Evolutionary conservation across 2,888 invertebrate species (phyloP), one percentile per base, ranked within the genome.

Genomic region (Drosophila mettleri): DNA sequence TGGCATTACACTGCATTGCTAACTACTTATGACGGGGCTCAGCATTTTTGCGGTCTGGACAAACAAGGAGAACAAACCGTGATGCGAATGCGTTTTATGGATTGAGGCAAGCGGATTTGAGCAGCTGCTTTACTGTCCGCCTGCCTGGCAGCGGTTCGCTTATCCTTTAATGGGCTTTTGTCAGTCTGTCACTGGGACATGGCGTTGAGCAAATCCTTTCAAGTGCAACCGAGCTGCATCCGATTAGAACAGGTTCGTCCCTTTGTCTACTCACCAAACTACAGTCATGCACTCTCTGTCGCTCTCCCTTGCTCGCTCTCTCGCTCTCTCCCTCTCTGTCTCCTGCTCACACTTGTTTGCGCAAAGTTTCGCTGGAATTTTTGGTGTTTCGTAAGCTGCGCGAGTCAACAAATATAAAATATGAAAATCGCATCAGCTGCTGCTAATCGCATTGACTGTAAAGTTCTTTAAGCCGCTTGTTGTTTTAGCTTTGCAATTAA

Each of bases 121-220:
- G 60, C 75, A 63, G 66, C 65, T 80, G 73, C 65, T 63, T n/a
- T 46, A 7, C 34, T 38, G 3, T 20, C 24, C 34, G 49, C 9
- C 64, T 59, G 58, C 45, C 49, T 34, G 43, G 51, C 38, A 51
- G 41, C 68, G 57, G 51, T 46, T 45, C 75, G 62, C 58, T 86
- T 79, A 86, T 86, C 85, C 87, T 81, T 86, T 88, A 86, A 86
- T 86, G 85, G 87, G 87, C 87, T 86, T 86, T 86, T 86, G 85
- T 87, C 89, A 74, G 81, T 51, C 87, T 72, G 76, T 67, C 75
- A 74, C 48, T 46, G 46, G 55, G 55, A 74, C 60, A 57, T 57
- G 55, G 53, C 65, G 57, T 41, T 69, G 68, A 29, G 52, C 72
- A 84, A 86, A 86, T 89, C 89, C 89, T 71, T 77, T 86, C 86